These are phyloP conservation scores for Maconellicoccus hirsutus DNA, from an alignment of 1,140 invertebrate genomes.

Conservation along the genomic window DNA sequence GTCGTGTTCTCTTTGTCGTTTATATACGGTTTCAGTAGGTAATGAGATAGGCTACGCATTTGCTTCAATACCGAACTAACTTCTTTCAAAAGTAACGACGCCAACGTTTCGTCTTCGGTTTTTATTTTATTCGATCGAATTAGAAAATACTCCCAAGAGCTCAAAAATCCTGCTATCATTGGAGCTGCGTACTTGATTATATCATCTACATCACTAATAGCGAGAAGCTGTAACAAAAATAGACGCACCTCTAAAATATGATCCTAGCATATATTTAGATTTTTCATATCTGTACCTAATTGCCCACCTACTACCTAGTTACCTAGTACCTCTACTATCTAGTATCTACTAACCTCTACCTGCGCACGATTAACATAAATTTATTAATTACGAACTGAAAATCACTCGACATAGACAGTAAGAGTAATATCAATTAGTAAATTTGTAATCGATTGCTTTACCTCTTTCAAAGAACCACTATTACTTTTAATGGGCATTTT, in stretches of 20 bases:
- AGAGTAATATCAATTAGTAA: background rate
- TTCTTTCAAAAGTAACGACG: background rate
- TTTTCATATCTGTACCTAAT: no score
- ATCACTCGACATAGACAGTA: no score
- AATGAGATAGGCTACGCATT: background rate
- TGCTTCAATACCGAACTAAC: background rate
- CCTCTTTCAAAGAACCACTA: background rate
- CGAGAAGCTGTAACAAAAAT: constrained; percentile 24
- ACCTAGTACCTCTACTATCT: background rate
- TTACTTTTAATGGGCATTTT: background rate
- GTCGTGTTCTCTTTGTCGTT: background rate
- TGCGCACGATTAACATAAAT: no score
- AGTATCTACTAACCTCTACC: background rate
- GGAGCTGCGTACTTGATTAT: constrained; percentile 26
- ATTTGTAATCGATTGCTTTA: background rate
- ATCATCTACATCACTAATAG: constrained; percentile 18
- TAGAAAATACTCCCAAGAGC: constrained; percentile 26
- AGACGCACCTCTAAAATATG: background rate
- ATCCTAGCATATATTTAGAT: no score
- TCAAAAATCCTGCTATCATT: constrained; percentile 24
- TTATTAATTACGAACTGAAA: no score
- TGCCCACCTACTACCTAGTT: no score
- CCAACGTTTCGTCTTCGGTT: constrained; percentile 7
- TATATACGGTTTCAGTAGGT: background rate
- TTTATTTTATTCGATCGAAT: constrained; percentile 24